A percentile compares a stretch with the other conserved stretches of the same genome.
Evolutionary conservation across 2,113 vertebrate genomes (phyloP).

Genomic region (Takifugu flavidus): DNA sequence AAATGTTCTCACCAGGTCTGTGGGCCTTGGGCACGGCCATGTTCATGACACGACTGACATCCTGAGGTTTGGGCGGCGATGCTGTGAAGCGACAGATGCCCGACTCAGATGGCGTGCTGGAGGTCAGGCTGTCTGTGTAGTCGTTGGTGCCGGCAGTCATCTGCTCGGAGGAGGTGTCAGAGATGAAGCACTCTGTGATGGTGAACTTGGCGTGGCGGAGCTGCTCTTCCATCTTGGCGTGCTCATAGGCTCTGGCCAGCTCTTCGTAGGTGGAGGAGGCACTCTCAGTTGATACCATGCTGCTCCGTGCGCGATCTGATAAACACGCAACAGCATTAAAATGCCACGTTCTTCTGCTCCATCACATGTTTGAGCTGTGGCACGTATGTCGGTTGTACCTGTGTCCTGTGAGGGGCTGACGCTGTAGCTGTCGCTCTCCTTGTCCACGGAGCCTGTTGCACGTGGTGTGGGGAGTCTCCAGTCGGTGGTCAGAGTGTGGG

Average conservation of each 20-base stretch:
- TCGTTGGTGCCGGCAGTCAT: conserved; percentile 98
- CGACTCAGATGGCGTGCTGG: conserved; percentile 97
- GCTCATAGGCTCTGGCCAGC: conserved; percentile 94
- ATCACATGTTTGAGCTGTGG: neutral
- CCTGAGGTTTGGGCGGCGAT: conserved; percentile 97
- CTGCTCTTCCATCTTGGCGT: conserved; percentile 99
- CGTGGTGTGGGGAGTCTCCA: conserved; percentile 95
- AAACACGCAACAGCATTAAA: neutral
- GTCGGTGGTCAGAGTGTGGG: conserved; percentile 96
- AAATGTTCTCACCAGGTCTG: conserved; percentile 86
- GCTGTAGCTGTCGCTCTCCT: conserved; percentile 98
- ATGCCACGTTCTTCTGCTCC: neutral
- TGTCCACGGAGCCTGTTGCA: conserved; percentile 92
- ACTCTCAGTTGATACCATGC: conserved; percentile 99
- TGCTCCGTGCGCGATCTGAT: conserved; percentile 95
- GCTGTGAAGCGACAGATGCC: conserved; percentile 98
- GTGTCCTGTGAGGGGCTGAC: conserved; percentile 99
- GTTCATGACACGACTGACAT: conserved; percentile 91
- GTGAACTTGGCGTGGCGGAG: conserved; percentile 98
- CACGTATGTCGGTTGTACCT: conserved; percentile 69
- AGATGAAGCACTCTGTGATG: conserved; percentile 99
- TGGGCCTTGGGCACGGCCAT: conserved; percentile 99
- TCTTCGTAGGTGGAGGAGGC: conserved; percentile 98
- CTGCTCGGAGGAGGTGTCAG: conserved; percentile 97
- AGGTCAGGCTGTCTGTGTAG: conserved; percentile 98